These are phyloP conservation scores for Arge pagana DNA, from an alignment of 2,888 invertebrate genomes.

Conservation along the genomic window DNA sequence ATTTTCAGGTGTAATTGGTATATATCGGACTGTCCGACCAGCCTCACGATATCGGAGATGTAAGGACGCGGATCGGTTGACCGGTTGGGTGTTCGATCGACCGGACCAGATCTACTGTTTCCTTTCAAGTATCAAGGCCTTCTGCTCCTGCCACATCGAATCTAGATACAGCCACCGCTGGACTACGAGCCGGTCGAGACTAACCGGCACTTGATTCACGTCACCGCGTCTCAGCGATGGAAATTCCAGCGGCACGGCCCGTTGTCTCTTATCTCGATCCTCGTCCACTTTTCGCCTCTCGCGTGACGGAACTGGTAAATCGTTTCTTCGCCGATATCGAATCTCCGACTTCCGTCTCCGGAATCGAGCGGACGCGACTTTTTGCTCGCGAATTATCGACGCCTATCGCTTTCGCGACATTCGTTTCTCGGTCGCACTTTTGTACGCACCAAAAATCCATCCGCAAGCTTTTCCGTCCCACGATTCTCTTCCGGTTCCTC, in stretches of 20 bases:
- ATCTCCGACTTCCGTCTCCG: constrained; percentile 10
- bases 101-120: constrained; percentile 40
- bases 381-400: not conserved
- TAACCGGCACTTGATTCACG: constrained; percentile 42
- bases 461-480: no score
- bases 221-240: constrained; percentile 24
- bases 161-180: constrained; percentile 18
- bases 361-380: not conserved
- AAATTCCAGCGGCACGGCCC: constrained; percentile 23
- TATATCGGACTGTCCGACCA: not conserved
- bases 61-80: constrained; percentile 17
- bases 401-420: no score
- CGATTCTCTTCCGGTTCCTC: no score
- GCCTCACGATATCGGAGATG: constrained; percentile 28
- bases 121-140: constrained; percentile 55
- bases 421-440: no score
- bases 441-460: no score
- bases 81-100: constrained; percentile 21
- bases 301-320: constrained; percentile 1
- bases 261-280: constrained; percentile 16
- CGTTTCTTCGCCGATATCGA: no score
- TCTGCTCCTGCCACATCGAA: constrained; percentile 12
- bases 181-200: constrained; percentile 43
- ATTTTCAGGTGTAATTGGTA: constrained; percentile 4
- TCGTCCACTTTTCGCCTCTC: not conserved